A percentile compares a stretch with the other conserved stretches of the same genome.
Conservation (phyloP, 2,888 invertebrate species). For the Gortyna flavago region DNA sequence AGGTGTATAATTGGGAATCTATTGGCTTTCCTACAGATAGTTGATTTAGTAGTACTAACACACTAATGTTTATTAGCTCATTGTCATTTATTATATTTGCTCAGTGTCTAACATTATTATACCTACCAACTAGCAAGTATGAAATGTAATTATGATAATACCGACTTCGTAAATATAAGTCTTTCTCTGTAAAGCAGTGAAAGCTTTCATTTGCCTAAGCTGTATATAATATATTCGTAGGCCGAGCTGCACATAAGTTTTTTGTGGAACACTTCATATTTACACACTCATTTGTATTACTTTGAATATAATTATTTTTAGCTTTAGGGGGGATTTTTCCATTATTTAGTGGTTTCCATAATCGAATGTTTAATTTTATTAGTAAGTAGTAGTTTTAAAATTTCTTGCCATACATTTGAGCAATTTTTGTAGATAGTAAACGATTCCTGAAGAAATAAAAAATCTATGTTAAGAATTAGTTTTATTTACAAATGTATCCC, state of each 20-base stretch:
- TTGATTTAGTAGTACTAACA: not conserved
- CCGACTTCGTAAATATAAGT: constrained; percentile 8
- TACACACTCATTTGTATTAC: not conserved
- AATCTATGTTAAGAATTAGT: constrained; percentile 7
- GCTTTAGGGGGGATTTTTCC: not conserved
- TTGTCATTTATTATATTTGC: constrained; percentile 17
- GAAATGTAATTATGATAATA: constrained; percentile 35
- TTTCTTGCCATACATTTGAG: constrained; percentile 31
- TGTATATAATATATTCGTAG: not conserved
- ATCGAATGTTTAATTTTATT: not conserved
- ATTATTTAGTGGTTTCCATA: constrained; percentile 4
- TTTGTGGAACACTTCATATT: not conserved
- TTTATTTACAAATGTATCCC: constrained; percentile 37
- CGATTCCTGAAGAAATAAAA: constrained; percentile 33
- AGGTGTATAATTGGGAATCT: not conserved
- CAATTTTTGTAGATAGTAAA: constrained; percentile 17
- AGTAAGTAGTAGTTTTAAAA: constrained; percentile 1
- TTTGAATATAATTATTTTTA: not conserved
- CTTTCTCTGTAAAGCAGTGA: not conserved
- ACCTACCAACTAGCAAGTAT: constrained; percentile 2
- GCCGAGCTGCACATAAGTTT: not conserved
- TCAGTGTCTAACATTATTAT: constrained; percentile 12
- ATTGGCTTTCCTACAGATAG: not conserved
- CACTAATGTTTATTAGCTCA: not conserved
- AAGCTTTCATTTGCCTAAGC: constrained; percentile 15